Evolutionary conservation across 64 coral and sea anemone genomes (phyloP).

Genomic region (Dendronephthya gigantea): DNA sequence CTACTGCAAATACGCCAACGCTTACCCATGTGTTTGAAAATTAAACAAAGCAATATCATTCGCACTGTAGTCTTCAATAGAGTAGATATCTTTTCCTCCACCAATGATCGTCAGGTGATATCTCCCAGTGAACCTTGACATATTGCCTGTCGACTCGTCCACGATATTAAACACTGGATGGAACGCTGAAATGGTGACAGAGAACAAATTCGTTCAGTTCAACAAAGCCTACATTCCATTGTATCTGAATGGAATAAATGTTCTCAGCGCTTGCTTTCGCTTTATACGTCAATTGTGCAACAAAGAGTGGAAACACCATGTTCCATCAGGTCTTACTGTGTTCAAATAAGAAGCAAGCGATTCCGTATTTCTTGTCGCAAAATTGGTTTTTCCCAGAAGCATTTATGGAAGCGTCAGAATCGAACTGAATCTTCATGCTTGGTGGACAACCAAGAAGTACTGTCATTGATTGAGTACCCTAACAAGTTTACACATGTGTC

Average conservation of each 20-base stretch:
- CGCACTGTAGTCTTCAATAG: conserved; percentile 50
- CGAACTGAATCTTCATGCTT: background rate
- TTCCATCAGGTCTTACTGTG: background rate
- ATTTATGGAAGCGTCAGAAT: background rate
- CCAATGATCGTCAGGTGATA: conserved; percentile 64
- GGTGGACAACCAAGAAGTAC: conserved; percentile 5
- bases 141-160: conserved; percentile 50
- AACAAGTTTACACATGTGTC: no score
- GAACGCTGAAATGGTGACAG: conserved; percentile 70
- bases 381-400: background rate
- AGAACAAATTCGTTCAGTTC: no score
- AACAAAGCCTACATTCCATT: no score
- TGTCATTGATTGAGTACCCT: background rate
- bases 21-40: conserved; percentile 46
- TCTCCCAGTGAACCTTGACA: conserved; percentile 41
- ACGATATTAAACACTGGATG: conserved; percentile 65
- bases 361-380: background rate
- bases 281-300: no score
- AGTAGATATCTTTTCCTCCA: conserved; percentile 47
- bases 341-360: background rate
- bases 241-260: no score
- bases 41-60: conserved; percentile 53
- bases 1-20: background rate
- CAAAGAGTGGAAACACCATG: no score
- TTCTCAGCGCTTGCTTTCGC: no score